phyloP scores from a whole-genome alignment of 2,113 vertebrate species.

The Himantopus leucocephalus region DNA sequence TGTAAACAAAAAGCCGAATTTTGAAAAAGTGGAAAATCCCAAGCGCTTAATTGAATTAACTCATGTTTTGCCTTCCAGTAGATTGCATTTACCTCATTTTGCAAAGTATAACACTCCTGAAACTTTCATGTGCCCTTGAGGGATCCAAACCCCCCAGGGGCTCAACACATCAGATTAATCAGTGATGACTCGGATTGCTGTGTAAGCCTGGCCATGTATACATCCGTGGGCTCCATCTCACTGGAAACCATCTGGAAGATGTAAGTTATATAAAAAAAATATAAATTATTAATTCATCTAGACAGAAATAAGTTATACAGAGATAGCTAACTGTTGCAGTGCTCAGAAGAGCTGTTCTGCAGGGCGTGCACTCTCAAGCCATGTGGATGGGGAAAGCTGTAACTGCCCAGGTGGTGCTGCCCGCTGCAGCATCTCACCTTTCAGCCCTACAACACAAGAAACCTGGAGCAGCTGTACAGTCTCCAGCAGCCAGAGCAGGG shows the following conservation, averaged over 20 bases:
- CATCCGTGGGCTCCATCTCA: not conserved
- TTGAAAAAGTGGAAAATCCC: not conserved
- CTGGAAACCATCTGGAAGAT: not conserved
- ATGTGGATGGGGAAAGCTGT: not conserved
- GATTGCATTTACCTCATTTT: not conserved
- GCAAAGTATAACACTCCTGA: not conserved
- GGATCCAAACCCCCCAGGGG: not conserved
- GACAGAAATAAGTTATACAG: not conserved
- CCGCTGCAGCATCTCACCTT: not conserved
- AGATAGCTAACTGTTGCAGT: not conserved
- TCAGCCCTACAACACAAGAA: not conserved
- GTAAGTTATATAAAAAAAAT: not conserved
- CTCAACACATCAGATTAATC: not conserved
- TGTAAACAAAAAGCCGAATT: conserved; percentile 4
- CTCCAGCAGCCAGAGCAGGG: not conserved
- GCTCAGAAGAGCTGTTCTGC: not conserved
- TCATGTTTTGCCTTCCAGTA: not conserved
- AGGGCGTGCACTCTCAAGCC: not conserved
- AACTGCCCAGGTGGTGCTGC: not conserved
- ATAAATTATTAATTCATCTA: not conserved
- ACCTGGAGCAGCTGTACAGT: not conserved
- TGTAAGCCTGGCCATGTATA: not conserved
- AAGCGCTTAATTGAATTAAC: not conserved
- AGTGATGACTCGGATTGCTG: not conserved
- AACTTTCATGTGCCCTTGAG: not conserved